A percentile compares a stretch with the other conserved stretches of the same genome.
Evolutionary conservation across 2,888 invertebrate genomes (phyloP).

Genomic region (Chorisops tibialis): DNA sequence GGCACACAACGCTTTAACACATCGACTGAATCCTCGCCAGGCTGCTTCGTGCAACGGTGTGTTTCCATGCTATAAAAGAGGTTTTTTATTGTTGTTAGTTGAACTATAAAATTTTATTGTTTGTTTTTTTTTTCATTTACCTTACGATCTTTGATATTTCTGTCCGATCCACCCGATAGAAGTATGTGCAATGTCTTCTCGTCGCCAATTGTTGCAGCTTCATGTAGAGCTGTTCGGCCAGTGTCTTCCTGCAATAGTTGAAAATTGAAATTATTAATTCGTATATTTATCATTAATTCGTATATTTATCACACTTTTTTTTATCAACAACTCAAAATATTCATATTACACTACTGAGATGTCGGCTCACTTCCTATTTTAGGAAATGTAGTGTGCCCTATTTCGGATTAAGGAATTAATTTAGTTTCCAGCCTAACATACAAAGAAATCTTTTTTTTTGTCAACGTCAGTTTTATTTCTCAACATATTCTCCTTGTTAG

Average conservation of each 20-base stretch:
- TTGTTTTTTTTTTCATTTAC: conserved; percentile 17
- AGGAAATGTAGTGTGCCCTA: no score
- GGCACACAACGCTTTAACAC: conserved; percentile 66
- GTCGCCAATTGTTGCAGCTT: conserved; percentile 45
- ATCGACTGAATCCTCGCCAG: conserved; percentile 89
- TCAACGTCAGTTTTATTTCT: no score
- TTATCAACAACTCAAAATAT: no score
- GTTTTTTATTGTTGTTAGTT: not conserved
- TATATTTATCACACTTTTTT: no score
- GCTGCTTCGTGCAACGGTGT: conserved; percentile 91
- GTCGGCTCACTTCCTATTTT: no score
- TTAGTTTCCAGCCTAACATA: no score
- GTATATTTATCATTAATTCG: no score
- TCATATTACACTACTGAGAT: no score
- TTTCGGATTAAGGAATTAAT: no score
- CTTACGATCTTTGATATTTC: conserved; percentile 44
- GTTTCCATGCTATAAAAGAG: conserved; percentile 74
- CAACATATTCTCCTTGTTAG: no score
- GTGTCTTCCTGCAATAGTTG: conserved; percentile 39
- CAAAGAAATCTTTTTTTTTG: no score
- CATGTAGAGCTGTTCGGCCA: conserved; percentile 43
- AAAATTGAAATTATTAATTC: no score
- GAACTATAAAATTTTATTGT: not conserved
- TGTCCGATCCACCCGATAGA: conserved; percentile 42
- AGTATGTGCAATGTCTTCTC: conserved; percentile 42